phyloP scores from a whole-genome alignment of 2,113 vertebrate species.

The Myotis yumanensis region DNA sequence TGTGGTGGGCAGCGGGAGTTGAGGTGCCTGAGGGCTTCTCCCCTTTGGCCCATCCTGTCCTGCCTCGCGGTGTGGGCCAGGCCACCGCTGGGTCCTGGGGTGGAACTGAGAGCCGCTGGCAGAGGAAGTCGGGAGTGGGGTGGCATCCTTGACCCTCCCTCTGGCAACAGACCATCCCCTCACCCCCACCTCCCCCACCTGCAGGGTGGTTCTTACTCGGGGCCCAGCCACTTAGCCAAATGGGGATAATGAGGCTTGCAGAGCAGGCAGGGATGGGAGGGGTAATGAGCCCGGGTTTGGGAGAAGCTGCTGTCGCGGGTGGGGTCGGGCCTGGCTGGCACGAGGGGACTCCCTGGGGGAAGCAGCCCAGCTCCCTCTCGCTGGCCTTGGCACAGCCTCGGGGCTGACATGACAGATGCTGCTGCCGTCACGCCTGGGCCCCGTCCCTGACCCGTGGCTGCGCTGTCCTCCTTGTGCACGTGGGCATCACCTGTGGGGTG shows the following conservation, averaged over 20 bases:
- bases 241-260: conserved; percentile 44
- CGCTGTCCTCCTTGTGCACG: not conserved
- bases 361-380: not conserved
- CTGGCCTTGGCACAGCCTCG: not conserved
- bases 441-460: not conserved
- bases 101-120: not conserved
- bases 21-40: not conserved
- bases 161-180: not conserved
- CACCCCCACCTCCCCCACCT: not conserved
- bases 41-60: not conserved
- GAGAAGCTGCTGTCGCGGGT: conserved; percentile 39
- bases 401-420: not conserved
- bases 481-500: not conserved
- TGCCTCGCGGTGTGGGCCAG: not conserved
- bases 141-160: not conserved
- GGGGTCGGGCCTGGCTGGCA: not conserved
- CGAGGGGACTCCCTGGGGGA: not conserved
- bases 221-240: conserved; percentile 25
- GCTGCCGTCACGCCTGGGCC: not conserved
- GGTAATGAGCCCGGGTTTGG: conserved; percentile 28
- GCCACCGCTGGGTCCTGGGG: not conserved
- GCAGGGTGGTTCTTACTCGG: not conserved
- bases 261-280: not conserved
- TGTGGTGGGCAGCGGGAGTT: not conserved
- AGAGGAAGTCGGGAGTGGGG: not conserved